Evolutionary conservation across 2,113 vertebrate species (phyloP), one percentile per base, ranked within the genome.

Genomic region (Trematocara zebra): DNA sequence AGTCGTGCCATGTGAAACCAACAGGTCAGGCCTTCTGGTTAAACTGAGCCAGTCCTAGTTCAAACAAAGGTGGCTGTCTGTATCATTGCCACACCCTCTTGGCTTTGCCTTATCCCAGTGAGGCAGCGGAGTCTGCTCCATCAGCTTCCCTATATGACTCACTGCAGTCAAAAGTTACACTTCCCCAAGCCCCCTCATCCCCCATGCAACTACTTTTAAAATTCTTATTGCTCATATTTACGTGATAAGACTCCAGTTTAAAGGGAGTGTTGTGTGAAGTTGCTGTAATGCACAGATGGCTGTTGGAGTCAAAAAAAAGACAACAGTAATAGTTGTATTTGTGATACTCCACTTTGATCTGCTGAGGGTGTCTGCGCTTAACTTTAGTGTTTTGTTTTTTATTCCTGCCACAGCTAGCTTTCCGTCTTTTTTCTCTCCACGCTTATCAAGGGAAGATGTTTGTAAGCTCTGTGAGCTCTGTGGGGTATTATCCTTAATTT

Each of bases 11-110:
- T 79, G 87, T 83, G 80, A 92, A 85, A 83, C 52, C 44, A 14
- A 49, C 74, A 84, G 87, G 79, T 81, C 64, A 59, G 67, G 76
- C 88, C 92, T 84, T 64, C 82, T 92, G 83, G 86, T 92, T 91
- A 83, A 90, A 91, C 87, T 74, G 80, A 94, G 88, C 86, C 64
- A 67, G 91, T 91, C 80, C 87, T 91, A 93, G 88, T 89, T 94
- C 92, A 95, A 96, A 95, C 92, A 94, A 94, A 93, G 91, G 88
- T 89, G 91, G 87, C 87, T 86, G 85, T 84, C 89, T 91, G 82
- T 83, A 80, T 92, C 81, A n/a, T 67, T 3, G 89, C 89, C 93
- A 88, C 94, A 91, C 94, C 93, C 92, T 95, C 86, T 85, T 82
- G 83, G 78, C 85, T 90, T 83, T 59, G 81, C 52, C 85, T 92